These are phyloP conservation scores for Strigops habroptila DNA, from an alignment of 2,113 vertebrate genomes.

Conservation along the genomic window DNA sequence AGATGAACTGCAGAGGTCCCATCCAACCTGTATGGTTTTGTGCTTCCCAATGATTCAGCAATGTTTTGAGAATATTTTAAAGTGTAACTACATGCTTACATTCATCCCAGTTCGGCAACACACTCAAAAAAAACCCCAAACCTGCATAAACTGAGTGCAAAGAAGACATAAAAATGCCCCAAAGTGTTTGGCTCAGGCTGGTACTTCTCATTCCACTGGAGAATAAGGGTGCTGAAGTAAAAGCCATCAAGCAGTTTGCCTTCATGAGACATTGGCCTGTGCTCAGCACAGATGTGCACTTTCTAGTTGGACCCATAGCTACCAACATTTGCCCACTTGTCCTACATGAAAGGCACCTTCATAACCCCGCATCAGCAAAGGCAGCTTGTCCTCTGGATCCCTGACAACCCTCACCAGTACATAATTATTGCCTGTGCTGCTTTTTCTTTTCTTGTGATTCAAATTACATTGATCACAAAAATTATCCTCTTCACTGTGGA, in stretches of 20 bases:
- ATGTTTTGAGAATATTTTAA: background rate
- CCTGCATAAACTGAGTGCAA: background rate
- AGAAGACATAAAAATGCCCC: background rate
- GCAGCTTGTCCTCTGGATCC: no score
- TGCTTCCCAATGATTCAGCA: background rate
- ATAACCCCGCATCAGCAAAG: no score
- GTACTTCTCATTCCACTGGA: background rate
- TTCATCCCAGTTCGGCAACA: background rate
- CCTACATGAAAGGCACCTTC: background rate
- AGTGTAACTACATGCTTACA: background rate
- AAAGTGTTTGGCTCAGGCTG: background rate
- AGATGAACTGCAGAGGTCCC: background rate
- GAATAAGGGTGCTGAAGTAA: background rate
- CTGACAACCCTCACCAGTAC: no score
- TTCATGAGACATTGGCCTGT: background rate
- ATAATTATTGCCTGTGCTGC: background rate
- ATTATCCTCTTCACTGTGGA: background rate
- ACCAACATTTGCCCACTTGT: background rate
- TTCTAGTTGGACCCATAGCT: background rate
- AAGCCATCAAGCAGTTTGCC: background rate
- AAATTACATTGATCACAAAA: background rate
- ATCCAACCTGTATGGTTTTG: background rate
- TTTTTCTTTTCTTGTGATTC: background rate
- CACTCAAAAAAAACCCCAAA: background rate
- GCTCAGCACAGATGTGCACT: background rate